Evolutionary conservation across 2,113 vertebrate genomes (phyloP).

Genomic region (Syrrhaptes paradoxus): DNA sequence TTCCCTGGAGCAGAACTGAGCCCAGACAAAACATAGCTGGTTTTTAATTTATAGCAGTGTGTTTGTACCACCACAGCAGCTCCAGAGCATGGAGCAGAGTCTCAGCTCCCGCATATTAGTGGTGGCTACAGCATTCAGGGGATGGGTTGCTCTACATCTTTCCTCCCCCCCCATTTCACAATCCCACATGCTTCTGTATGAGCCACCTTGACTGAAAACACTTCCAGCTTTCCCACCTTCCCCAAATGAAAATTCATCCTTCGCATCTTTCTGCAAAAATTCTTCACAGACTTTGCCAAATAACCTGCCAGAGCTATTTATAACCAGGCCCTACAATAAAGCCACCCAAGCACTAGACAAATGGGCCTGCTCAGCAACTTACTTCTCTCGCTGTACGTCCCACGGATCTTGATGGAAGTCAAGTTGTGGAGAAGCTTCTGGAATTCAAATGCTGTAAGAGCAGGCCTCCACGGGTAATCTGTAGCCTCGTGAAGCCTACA

Average conservation of each 20-base stretch:
- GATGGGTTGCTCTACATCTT: background rate
- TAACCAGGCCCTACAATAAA: background rate
- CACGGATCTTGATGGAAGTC: conserved; percentile 93
- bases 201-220: background rate
- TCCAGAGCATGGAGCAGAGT: background rate
- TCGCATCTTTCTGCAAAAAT: background rate
- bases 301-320: background rate
- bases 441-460: conserved; percentile 86
- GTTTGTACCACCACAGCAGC: background rate
- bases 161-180: background rate
- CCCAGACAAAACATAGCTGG: background rate
- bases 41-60: background rate
- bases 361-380: background rate
- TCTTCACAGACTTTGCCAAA: background rate
- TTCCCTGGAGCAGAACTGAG: background rate
- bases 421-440: conserved; percentile 95
- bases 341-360: background rate
- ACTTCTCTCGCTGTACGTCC: conserved; percentile 95
- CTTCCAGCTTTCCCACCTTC: background rate
- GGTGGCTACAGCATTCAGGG: background rate
- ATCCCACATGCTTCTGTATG: background rate
- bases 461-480: conserved; percentile 93
- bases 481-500: conserved; percentile 89
- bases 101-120: background rate
- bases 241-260: background rate